These are phyloP conservation scores for Lucinisca nassula DNA, from an alignment of 2,888 invertebrate genomes.

Conservation along the genomic window DNA sequence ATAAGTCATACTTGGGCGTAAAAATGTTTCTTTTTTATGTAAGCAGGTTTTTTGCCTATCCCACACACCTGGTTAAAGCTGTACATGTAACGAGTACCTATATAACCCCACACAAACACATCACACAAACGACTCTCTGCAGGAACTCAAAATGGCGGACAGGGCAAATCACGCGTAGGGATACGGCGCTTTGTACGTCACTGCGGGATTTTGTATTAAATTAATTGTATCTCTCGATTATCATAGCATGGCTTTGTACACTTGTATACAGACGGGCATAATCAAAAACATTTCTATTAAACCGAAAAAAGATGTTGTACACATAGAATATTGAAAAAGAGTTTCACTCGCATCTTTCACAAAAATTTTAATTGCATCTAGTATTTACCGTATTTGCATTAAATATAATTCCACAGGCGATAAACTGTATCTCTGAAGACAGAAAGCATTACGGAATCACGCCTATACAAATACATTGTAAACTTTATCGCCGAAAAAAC, in stretches of 20 bases:
- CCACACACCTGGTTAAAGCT: slow-evolving; percentile 66
- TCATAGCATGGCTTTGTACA: slow-evolving; percentile 57
- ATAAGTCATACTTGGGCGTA: too few relatives aligned
- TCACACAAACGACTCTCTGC: slow-evolving; percentile 43
- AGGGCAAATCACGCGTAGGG: slow-evolving; percentile 44
- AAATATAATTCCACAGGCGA: slow-evolving; percentile 12
- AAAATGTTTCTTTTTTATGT: background rate
- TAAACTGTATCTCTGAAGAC: slow-evolving; percentile 24
- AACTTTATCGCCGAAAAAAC: too few relatives aligned
- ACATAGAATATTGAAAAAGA: background rate
- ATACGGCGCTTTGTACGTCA: slow-evolving; percentile 50
- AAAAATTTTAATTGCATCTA: slow-evolving; percentile 33
- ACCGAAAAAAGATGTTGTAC: slow-evolving; percentile 11
- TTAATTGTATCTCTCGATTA: slow-evolving; percentile 60
- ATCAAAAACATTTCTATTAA: slow-evolving; percentile 65
- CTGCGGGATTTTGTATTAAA: slow-evolving; percentile 54
- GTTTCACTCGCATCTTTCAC: background rate
- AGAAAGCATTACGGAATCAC: too few relatives aligned
- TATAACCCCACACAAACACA: slow-evolving; percentile 56
- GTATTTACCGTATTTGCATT: background rate
- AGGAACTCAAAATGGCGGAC: slow-evolving; percentile 30
- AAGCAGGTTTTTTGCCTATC: slow-evolving; percentile 28
- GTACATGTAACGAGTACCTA: slow-evolving; percentile 37
- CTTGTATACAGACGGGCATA: slow-evolving; percentile 54
- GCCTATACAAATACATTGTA: too few relatives aligned